Conservation (phyloP, 2,113 vertebrate genomes). For the Lasiurus borealis region DNA sequence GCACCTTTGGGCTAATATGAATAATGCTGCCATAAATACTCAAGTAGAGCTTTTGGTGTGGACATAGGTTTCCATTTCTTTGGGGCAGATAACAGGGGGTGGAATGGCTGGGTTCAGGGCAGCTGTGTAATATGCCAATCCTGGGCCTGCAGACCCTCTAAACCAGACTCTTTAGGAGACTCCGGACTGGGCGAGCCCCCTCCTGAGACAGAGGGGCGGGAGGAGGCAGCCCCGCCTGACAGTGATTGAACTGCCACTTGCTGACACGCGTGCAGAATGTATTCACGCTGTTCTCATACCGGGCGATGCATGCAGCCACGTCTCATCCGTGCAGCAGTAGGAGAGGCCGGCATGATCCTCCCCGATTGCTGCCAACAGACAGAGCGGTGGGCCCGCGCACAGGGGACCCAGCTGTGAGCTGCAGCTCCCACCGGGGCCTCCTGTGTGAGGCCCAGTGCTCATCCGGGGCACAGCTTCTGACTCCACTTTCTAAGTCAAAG, state of each 20-base stretch:
- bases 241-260: too few species aligned
- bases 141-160: neutral
- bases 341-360: neutral
- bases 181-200: too few species aligned
- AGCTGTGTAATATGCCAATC: constrained; percentile 4
- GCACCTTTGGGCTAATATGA: neutral
- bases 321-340: neutral
- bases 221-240: neutral
- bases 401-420: neutral
- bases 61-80: too few species aligned
- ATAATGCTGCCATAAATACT: too few species aligned
- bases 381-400: too few species aligned
- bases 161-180: neutral
- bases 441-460: neutral
- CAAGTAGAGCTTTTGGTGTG: too few species aligned
- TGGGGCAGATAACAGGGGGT: neutral
- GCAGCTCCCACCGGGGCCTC: neutral
- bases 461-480: too few species aligned
- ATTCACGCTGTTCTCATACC: neutral
- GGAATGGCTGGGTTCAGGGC: neutral
- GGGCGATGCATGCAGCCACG: neutral
- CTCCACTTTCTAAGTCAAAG: neutral
- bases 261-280: neutral
- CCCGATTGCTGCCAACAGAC: neutral
- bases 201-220: neutral